Conservation (phyloP, 1,140 invertebrate species). For the Trachymyrmex septentrionalis region DNA sequence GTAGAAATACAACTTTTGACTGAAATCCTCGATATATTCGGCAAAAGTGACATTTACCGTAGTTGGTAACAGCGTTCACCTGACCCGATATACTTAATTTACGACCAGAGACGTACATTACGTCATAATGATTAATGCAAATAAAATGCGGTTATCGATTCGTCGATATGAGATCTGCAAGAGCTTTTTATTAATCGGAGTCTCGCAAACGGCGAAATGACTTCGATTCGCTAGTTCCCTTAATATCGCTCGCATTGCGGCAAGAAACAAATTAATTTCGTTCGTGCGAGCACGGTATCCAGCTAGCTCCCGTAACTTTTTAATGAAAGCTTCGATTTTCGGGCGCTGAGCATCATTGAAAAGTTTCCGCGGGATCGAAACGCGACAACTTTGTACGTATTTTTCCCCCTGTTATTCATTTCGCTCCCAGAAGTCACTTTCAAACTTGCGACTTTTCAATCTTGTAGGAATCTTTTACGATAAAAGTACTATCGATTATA, state of each 20-base stretch:
- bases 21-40: background rate
- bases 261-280: slow-evolving; percentile 63
- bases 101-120: slow-evolving; percentile 30
- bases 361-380: slow-evolving; percentile 33
- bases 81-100: slow-evolving; percentile 37
- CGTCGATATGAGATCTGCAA: slow-evolving; percentile 45
- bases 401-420: slow-evolving; percentile 13
- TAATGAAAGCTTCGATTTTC: slow-evolving; percentile 63
- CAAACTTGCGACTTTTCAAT: background rate
- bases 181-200: slow-evolving; percentile 56
- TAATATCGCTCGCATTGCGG: slow-evolving; percentile 60
- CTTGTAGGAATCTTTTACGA: background rate
- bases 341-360: slow-evolving; percentile 38
- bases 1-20: slow-evolving; percentile 20
- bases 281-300: slow-evolving; percentile 9
- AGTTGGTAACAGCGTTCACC: background rate
- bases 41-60: background rate
- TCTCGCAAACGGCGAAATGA: slow-evolving; percentile 42
- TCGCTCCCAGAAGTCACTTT: background rate
- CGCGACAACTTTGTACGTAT: slow-evolving; percentile 13
- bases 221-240: slow-evolving; percentile 12
- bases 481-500: background rate
- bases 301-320: slow-evolving; percentile 46
- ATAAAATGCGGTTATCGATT: slow-evolving; percentile 49
- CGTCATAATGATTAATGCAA: slow-evolving; percentile 50